A percentile compares a stretch with the other conserved stretches of the same genome.
Conservation (phyloP, 2,113 vertebrate genomes). For the Muntiacus muntjak region DNA sequence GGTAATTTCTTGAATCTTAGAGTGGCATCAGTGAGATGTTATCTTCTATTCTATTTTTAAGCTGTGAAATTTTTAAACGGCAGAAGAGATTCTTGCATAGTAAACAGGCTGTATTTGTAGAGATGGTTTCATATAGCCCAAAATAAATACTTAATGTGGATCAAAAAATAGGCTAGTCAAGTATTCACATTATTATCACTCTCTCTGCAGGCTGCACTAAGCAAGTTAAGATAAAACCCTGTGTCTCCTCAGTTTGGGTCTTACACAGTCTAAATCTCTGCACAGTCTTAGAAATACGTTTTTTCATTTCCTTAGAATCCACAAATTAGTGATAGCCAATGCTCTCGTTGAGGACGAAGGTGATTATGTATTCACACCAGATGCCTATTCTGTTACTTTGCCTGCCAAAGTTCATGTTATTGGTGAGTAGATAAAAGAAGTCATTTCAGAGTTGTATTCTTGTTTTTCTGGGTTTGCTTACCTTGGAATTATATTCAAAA, state of each 20-base stretch:
- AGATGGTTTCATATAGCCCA: not conserved
- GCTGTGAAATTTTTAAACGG: not conserved
- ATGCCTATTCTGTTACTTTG: constrained; percentile 91
- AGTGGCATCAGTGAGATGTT: not conserved
- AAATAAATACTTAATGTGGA: not conserved
- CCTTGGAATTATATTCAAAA: not conserved
- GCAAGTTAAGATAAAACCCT: not conserved
- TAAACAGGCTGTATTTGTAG: not conserved
- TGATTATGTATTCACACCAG: constrained; percentile 95
- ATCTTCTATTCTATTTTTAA: not conserved
- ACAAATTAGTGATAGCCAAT: constrained; percentile 87
- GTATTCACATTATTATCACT: not conserved
- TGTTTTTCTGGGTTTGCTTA: not conserved
- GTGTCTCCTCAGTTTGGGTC: not conserved
- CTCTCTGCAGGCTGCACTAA: not conserved
- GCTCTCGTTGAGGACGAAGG: constrained; percentile 90
- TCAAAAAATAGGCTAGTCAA: not conserved
- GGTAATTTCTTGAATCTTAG: not conserved
- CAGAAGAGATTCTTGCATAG: not conserved
- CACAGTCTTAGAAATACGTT: not conserved
- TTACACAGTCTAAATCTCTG: not conserved
- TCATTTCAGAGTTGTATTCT: not conserved
- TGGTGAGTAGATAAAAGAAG: constrained; percentile 82
- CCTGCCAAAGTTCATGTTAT: constrained; percentile 92
- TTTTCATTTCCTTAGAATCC: constrained; percentile 82